Base-by-base conservation (phyloP, 1,140 invertebrate species). In the Diorhabda sublineata region DNA sequence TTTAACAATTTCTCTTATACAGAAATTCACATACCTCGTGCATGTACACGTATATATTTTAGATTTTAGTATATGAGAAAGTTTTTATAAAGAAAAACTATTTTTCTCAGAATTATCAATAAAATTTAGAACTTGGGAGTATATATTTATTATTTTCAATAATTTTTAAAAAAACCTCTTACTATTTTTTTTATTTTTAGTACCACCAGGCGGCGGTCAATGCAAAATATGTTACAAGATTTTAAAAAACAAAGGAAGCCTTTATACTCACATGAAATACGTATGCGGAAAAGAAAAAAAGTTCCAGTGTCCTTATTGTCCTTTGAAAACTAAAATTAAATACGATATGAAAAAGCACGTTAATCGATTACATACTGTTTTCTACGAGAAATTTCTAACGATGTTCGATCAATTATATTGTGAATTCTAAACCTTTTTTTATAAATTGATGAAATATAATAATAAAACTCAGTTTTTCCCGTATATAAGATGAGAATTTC, bases 271-370 rank as follows among this genome's bases (percentile, higher is more conserved):
- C 71, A 70, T 82, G 44, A 81, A 80, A 42, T 84, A 82, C 71
- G 83, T 85, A 71, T 87, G 85, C 69, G 84, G 84, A 44, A 82
- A 83, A 61, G 77, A 77, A 73, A 85, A 85, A 1, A 80, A 81
- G 3, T 84, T 84, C 66, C 74, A 83, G 64, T 87, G 87, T 75
- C 81, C 81, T 8, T 81, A 85, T 72, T 87, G 86, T 61, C 71
- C 82, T 3, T 85, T 86, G 71, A 83, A 83, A 70, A 58, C 65
- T n/a, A 70, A 66, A 47, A 57, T 67, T 2, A 68, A 68, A 44
- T 61, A 58, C 26, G 60, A 67, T 59, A 65, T 73, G 59, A 68
- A 64, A 44, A 61, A 58, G 45, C 71, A 73, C 58, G 65, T 73
- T 42, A 67, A 60, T 41, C 61, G 66, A 61, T 64, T 45, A 26